Evolutionary conservation across 2,888 invertebrate genomes (phyloP), one percentile per base, ranked within the genome.

Genomic region (Dryobotodes eremita): DNA sequence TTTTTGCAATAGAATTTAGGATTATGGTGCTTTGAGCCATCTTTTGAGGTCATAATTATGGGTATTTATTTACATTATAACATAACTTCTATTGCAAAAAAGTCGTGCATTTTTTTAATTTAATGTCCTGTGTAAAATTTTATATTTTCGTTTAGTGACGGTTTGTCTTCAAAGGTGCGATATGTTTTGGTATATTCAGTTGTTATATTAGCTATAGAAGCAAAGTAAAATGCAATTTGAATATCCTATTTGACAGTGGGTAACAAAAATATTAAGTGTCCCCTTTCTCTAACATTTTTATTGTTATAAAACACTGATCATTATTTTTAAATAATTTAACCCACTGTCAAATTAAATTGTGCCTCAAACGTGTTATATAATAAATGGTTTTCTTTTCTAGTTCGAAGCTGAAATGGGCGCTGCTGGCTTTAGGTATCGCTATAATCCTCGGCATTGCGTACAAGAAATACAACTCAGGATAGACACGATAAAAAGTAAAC

Each of bases 361-460:
- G 1, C 59, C 6, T 59, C 13, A 57, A 42, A 71, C 31, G 31
- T 55, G 61, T 8, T 26, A 31, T 26, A 31, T 15, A 61, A 15
- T 69, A 50, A 75, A 48, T 4, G 2, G 0, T 75, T 77, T 71
- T 75, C 36, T 88, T 89, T 83, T 85, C 15, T 42, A 94, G 95
- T 73, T 89, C 90, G 20, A 92, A 90, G 2, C 85, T 92, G 84
- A 96, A 95, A 87, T 95, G 94, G 93, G 93, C 91, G 7, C 57
- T 95, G 0, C 13, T 95, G 1, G 94, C 94, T 0, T 86, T 96
- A 64, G 94, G 94, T 0, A 90, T 91, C 0, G 95, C 95, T 0
- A 78, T 94, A 17, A 74, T 95, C 36, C 80, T 93, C 36, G 95
- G 95, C 2, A 50, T 95, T 17, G 92, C 89, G 1, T 79, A 92